Evolutionary conservation across 2,113 vertebrate genomes (phyloP).

Genomic region (Taurulus bubalis): DNA sequence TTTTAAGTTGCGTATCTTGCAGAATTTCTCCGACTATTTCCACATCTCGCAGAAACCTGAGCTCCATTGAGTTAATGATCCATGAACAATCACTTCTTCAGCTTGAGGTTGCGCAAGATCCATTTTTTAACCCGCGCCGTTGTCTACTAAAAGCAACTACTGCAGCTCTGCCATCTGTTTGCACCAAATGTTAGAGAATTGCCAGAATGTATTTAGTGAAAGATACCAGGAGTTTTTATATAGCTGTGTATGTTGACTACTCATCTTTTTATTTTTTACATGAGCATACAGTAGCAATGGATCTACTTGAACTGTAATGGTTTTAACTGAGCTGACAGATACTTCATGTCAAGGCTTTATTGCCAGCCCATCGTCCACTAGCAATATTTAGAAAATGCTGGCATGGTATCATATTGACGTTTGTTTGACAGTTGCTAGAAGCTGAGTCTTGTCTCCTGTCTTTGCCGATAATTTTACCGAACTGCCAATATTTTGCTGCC

Average conservation of each 20-base stretch:
- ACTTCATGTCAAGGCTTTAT: conserved; percentile 19
- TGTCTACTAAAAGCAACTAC: conserved; percentile 13
- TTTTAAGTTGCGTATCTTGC: conserved; percentile 28
- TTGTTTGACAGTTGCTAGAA: conserved; percentile 53
- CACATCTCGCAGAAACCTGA: conserved; percentile 2
- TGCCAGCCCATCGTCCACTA: conserved; percentile 43
- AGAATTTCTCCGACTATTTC: conserved; percentile 41
- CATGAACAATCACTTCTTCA: not conserved
- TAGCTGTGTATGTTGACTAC: conserved; percentile 43
- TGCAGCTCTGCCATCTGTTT: conserved; percentile 44
- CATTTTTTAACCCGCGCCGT: conserved; percentile 12
- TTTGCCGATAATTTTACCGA: conserved; percentile 55
- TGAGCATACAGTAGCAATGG: conserved; percentile 70
- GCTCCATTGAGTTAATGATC: conserved; percentile 9
- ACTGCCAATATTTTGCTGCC: conserved; percentile 44
- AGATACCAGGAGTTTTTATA: conserved; percentile 45
- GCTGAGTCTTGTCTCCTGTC: conserved; percentile 55
- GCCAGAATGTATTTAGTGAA: conserved; percentile 60
- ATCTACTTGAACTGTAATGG: conserved; percentile 39
- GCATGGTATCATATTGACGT: conserved; percentile 64
- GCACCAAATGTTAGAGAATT: conserved; percentile 46
- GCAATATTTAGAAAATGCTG: conserved; percentile 73
- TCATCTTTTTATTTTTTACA: conserved; percentile 34
- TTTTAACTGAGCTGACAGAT: conserved; percentile 48
- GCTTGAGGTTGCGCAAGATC: conserved; percentile 16